These are phyloP conservation scores for Huso huso DNA, from an alignment of 2,797 vertebrate genomes.

Conservation along the genomic window DNA sequence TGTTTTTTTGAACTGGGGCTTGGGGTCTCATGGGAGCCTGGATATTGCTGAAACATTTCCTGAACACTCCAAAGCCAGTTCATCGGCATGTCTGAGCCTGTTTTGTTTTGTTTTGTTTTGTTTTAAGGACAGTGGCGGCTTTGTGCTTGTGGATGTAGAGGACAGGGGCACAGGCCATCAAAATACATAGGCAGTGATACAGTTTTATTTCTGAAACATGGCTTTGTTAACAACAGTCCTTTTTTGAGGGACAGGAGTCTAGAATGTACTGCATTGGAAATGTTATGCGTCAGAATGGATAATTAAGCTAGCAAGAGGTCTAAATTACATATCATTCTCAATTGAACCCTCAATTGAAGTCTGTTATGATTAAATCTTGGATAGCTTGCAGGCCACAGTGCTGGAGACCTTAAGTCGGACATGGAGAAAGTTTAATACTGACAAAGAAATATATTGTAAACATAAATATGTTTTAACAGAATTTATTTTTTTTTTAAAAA, in stretches of 20 bases:
- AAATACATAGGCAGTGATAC: background rate
- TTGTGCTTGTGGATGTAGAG: slow-evolving; percentile 38
- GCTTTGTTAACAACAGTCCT: slow-evolving; percentile 1
- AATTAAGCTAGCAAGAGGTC: too few species aligned
- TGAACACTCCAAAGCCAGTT: slow-evolving; percentile 44
- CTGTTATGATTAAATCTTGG: too few species aligned
- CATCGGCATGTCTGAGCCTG: slow-evolving; percentile 44
- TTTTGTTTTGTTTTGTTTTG: slow-evolving; percentile 29
- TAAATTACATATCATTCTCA: too few species aligned
- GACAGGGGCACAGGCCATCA: slow-evolving; percentile 15
- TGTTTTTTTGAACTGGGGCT: slow-evolving; percentile 55
- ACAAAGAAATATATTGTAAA: too few species aligned
- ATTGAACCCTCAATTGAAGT: too few species aligned
- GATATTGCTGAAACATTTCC: slow-evolving; percentile 63
- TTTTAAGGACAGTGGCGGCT: slow-evolving; percentile 45
- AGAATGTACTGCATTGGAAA: too few species aligned
- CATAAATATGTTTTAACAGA: too few species aligned
- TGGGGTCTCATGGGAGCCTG: slow-evolving; percentile 48
- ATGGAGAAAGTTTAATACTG: too few species aligned
- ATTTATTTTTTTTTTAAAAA: too few species aligned
- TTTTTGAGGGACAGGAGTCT: background rate
- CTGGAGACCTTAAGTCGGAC: too few species aligned
- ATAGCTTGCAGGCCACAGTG: too few species aligned
- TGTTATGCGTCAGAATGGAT: too few species aligned
- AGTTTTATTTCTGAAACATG: background rate